Evolutionary conservation across 2,888 invertebrate genomes (phyloP).

Genomic region (Nebria salina): DNA sequence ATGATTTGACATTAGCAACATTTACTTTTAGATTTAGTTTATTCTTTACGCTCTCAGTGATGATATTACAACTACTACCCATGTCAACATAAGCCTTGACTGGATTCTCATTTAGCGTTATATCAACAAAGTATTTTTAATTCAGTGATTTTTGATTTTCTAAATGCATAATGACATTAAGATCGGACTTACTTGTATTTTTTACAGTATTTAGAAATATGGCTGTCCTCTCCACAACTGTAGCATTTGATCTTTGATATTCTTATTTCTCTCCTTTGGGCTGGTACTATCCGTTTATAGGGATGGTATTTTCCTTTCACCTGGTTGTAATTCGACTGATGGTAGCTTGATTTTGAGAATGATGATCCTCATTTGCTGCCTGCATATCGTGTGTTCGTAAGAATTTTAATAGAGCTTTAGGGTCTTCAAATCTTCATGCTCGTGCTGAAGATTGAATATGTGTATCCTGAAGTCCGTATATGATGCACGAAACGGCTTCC

Average conservation of each 20-base stretch:
- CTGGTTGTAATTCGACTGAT: neutral
- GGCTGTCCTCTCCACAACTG: constrained; percentile 9
- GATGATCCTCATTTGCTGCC: constrained; percentile 9
- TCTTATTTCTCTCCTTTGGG: neutral
- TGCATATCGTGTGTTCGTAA: no score
- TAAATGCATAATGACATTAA: neutral
- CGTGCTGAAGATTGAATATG: no score
- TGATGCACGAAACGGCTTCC: no score
- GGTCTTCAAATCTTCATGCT: no score
- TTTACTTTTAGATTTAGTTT: neutral
- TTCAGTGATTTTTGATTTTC: neutral
- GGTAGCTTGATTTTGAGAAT: no score
- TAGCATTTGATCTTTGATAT: neutral
- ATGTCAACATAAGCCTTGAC: constrained; percentile 18
- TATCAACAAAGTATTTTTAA: constrained; percentile 23
- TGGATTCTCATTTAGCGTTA: constrained; percentile 6
- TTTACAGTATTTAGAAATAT: constrained; percentile 11
- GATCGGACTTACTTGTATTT: neutral
- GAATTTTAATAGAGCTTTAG: no score
- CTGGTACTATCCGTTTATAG: neutral
- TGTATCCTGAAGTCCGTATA: no score
- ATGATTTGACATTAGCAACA: neutral
- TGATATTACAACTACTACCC: constrained; percentile 22
- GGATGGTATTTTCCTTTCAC: neutral
- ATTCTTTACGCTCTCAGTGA: neutral